Percentiles rank a stretch among this genome's conserved stretches.
Evolutionary conservation across 2,888 invertebrate species (phyloP).

Genomic region (Caenorhabditis afra): DNA sequence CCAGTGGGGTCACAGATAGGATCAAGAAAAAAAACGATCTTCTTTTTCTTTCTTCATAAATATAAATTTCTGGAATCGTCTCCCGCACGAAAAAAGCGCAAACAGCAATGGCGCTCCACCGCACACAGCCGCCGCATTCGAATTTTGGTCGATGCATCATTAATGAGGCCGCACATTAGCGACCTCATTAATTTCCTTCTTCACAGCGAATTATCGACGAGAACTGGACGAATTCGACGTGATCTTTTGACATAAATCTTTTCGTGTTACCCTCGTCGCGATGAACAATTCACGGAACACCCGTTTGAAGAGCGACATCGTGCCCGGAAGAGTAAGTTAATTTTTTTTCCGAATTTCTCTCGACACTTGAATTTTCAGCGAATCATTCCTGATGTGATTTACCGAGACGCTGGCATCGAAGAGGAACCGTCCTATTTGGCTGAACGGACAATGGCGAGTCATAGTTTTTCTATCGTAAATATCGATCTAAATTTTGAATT

Average conservation of each 20-base stretch:
- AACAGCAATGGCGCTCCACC: neutral
- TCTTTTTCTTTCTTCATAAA: no score
- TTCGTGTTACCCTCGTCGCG: no score
- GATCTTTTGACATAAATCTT: no score
- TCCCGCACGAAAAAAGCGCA: neutral
- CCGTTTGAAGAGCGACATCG: neutral
- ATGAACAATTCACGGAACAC: neutral
- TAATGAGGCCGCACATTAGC: no score
- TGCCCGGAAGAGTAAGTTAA: slow-evolving; percentile 17
- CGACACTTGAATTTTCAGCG: slow-evolving; percentile 11
- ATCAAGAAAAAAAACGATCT: no score
- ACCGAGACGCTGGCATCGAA: slow-evolving; percentile 7
- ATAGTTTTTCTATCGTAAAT: neutral
- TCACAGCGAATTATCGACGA: no score
- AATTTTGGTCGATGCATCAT: no score
- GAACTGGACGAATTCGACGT: no score
- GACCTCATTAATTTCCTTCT: neutral
- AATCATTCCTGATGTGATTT: slow-evolving; percentile 10
- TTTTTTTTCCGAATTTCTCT: neutral
- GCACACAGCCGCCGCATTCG: neutral
- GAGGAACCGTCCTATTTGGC: slow-evolving; percentile 16
- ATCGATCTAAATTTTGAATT: neutral
- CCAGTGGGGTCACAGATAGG: no score
- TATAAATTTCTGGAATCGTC: neutral
- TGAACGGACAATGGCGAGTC: slow-evolving; percentile 3